phyloP scores from a whole-genome alignment of 2,888 invertebrate species.

The Trichopoda pennipes region DNA sequence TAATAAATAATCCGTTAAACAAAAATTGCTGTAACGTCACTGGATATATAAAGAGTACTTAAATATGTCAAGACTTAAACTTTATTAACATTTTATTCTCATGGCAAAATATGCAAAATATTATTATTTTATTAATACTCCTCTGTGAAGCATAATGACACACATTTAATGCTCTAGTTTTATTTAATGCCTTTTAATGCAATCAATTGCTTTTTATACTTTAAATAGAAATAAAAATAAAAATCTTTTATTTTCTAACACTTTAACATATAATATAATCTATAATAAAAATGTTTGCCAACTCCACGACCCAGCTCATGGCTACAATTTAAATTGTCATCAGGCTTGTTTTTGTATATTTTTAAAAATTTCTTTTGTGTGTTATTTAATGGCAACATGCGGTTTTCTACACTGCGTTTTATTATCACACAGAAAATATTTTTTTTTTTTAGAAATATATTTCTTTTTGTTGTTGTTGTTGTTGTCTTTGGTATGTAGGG shows the following conservation, averaged over 20 bases:
- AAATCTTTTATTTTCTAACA: slow-evolving; percentile 26
- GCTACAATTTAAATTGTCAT: slow-evolving; percentile 58
- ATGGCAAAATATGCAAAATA: slow-evolving; percentile 20
- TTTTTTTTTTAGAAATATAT: not conserved
- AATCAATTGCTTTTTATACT: slow-evolving; percentile 47
- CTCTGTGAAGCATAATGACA: slow-evolving; percentile 44
- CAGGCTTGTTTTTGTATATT: slow-evolving; percentile 19
- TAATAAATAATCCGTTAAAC: slow-evolving; percentile 20
- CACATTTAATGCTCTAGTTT: slow-evolving; percentile 59
- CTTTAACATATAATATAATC: slow-evolving; percentile 12
- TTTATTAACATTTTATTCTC: slow-evolving; percentile 32
- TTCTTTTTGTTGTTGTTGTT: slow-evolving; percentile 14
- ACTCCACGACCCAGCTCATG: slow-evolving; percentile 16
- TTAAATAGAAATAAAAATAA: too few relatives aligned
- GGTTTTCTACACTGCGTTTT: slow-evolving; percentile 58
- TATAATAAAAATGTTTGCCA: slow-evolving; percentile 35
- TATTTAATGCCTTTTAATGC: slow-evolving; percentile 33
- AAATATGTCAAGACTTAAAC: slow-evolving; percentile 29
- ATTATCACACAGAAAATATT: slow-evolving; percentile 18
- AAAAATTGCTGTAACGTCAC: slow-evolving; percentile 5
- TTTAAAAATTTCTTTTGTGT: slow-evolving; percentile 5
- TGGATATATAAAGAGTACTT: slow-evolving; percentile 14
- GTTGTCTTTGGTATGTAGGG: slow-evolving; percentile 3
- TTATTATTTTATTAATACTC: slow-evolving; percentile 5
- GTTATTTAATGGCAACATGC: slow-evolving; percentile 48